Percentiles rank a stretch among this genome's conserved stretches.
Conservation (phyloP, 2,888 invertebrate genomes). For the Horisme vitalbata region DNA sequence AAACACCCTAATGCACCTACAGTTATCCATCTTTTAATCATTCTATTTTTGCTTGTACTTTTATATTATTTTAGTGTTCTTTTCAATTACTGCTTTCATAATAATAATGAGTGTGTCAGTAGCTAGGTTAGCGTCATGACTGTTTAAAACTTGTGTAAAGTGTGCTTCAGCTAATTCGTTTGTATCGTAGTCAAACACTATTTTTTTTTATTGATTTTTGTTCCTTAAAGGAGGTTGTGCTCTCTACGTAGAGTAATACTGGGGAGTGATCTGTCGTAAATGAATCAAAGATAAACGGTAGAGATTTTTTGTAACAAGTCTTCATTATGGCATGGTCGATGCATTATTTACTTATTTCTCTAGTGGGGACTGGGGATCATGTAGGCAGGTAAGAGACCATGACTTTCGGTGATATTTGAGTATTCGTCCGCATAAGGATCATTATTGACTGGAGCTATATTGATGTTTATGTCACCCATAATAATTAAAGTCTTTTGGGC, state of each 20-base stretch:
- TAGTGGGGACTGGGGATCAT: neutral
- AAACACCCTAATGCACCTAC: conserved; percentile 12
- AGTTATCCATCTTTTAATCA: conserved; percentile 19
- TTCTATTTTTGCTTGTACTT: conserved; percentile 6
- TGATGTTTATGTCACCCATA: conserved; percentile 1
- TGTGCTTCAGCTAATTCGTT: neutral
- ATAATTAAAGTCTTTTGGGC: neutral
- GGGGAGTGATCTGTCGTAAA: neutral
- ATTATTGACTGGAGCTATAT: neutral
- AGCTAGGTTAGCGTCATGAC: neutral
- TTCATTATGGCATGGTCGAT: neutral
- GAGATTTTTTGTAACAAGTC: neutral
- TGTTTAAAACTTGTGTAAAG: neutral
- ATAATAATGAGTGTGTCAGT: neutral
- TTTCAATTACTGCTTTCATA: neutral
- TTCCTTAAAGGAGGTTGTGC: neutral
- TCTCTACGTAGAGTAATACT: neutral
- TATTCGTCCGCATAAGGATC: neutral
- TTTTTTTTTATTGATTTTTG: neutral
- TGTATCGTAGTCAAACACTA: neutral
- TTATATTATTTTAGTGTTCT: neutral
- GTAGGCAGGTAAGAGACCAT: neutral
- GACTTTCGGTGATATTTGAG: neutral
- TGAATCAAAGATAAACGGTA: neutral
- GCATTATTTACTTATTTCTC: neutral